These are phyloP conservation scores for Takifugu bimaculatus DNA, from an alignment of 2,113 vertebrate species.

Conservation along the genomic window DNA sequence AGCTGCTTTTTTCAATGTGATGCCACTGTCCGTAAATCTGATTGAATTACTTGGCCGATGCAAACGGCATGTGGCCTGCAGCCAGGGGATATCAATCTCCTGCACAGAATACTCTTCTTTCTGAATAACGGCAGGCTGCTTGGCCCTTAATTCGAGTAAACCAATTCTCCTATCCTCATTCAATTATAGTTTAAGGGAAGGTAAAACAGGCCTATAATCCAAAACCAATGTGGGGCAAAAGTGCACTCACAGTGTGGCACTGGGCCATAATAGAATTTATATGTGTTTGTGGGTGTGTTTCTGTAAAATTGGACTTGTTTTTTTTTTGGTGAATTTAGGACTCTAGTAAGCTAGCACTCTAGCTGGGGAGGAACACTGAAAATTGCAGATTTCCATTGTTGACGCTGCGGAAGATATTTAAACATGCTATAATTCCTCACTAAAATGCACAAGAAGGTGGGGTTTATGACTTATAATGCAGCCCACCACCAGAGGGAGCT, in stretches of 20 bases:
- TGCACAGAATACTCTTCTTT: conserved; percentile 47
- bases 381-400: too few relatives aligned
- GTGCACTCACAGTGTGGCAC: conserved; percentile 19
- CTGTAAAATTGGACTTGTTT: conserved; percentile 1
- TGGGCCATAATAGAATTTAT: not conserved
- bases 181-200: conserved; percentile 57
- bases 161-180: conserved; percentile 68
- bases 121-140: conserved; percentile 58
- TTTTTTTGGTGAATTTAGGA: not conserved
- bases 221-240: conserved; percentile 42
- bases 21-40: conserved; percentile 66
- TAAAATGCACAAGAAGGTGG: not conserved
- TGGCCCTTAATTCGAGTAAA: conserved; percentile 63
- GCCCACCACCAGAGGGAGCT: not conserved
- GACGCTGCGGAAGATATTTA: too few relatives aligned
- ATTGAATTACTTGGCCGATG: conserved; percentile 65
- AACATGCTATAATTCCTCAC: too few relatives aligned
- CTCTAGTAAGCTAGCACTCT: not conserved
- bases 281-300: conserved; percentile 2
- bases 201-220: conserved; percentile 40
- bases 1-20: conserved; percentile 62
- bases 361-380: not conserved
- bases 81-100: conserved; percentile 68
- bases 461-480: not conserved
- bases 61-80: conserved; percentile 56